Percentiles rank a stretch among this genome's conserved stretches.
These are phyloP conservation scores for Agrotis ipsilon DNA, from an alignment of 2,888 invertebrate species.

Conservation along the genomic window DNA sequence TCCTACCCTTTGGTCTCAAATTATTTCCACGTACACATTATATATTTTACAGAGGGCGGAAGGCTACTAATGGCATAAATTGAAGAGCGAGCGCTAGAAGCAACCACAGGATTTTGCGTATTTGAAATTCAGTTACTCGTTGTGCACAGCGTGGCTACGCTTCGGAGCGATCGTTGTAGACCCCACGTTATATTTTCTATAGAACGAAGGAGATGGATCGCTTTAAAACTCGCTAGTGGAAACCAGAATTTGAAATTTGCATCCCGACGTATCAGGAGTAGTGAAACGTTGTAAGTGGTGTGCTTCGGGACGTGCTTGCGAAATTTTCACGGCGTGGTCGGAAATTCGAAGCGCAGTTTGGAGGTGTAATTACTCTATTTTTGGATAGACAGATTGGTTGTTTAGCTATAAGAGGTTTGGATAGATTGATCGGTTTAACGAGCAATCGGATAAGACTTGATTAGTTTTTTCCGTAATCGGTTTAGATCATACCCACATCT, in stretches of 20 bases:
- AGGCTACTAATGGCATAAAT: conserved; percentile 87
- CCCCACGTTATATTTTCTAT: conserved; percentile 73
- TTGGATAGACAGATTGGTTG: conserved; percentile 26
- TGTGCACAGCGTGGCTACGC: conserved; percentile 73
- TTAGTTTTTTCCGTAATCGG: conserved; percentile 12
- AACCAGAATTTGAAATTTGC: conserved; percentile 80
- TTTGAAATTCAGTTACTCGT: conserved; percentile 87
- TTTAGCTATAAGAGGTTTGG: conserved; percentile 7
- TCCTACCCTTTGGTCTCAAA: conserved; percentile 74
- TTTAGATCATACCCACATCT: neutral
- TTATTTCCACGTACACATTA: conserved; percentile 76
- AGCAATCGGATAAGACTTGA: neutral
- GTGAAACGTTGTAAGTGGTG: conserved; percentile 64
- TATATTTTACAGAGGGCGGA: conserved; percentile 79
- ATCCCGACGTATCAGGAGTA: conserved; percentile 73
- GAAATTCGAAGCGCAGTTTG: conserved; percentile 41
- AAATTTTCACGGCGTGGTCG: conserved; percentile 48
- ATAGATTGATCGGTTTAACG: conserved; percentile 8
- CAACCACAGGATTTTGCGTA: conserved; percentile 86
- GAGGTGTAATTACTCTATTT: conserved; percentile 53
- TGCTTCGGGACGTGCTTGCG: conserved; percentile 48
- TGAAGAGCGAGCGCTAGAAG: conserved; percentile 83
- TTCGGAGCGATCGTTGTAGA: conserved; percentile 78
- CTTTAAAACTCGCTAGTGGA: conserved; percentile 76
- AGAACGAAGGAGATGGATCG: conserved; percentile 79